Percentiles rank a stretch among this genome's conserved stretches.
These are phyloP conservation scores for Sarcophaga bullata DNA, from an alignment of 1,140 invertebrate genomes.

Conservation along the genomic window DNA sequence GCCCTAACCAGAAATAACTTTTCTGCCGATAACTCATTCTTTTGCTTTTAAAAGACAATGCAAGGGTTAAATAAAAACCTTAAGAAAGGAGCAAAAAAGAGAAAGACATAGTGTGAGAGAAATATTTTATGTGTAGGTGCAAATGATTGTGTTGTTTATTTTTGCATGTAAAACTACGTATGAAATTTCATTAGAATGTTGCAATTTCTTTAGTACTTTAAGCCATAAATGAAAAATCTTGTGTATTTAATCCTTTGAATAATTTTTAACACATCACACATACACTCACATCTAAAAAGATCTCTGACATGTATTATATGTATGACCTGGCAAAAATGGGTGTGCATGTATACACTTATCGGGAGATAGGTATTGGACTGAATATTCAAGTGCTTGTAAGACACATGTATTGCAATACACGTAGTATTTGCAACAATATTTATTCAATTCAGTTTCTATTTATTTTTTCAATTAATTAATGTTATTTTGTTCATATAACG, in stretches of 20 bases:
- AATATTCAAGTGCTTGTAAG: too few species aligned
- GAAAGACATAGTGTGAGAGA: too few species aligned
- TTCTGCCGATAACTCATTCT: too few species aligned
- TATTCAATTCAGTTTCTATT: not conserved
- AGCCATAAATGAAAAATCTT: slow-evolving; percentile 5
- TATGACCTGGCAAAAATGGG: not conserved
- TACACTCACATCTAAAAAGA: not conserved
- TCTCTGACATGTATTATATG: not conserved
- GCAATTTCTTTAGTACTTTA: not conserved
- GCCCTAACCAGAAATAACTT: too few species aligned
- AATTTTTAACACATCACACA: not conserved
- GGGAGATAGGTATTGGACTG: too few species aligned
- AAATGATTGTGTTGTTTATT: not conserved
- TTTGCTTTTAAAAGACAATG: too few species aligned
- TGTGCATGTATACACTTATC: not conserved
- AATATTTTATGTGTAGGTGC: too few species aligned
- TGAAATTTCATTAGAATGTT: not conserved
- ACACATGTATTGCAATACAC: not conserved
- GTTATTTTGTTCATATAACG: not conserved
- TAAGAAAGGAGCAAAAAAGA: too few species aligned
- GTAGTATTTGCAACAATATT: not conserved
- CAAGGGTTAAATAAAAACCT: too few species aligned
- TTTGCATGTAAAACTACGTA: not conserved
- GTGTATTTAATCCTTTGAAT: slow-evolving; percentile 4
- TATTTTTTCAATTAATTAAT: slow-evolving; percentile 1